Percentiles rank a stretch among this genome's conserved stretches.
Conservation (phyloP, 1,140 invertebrate genomes). For the Apolygus lucorum region DNA sequence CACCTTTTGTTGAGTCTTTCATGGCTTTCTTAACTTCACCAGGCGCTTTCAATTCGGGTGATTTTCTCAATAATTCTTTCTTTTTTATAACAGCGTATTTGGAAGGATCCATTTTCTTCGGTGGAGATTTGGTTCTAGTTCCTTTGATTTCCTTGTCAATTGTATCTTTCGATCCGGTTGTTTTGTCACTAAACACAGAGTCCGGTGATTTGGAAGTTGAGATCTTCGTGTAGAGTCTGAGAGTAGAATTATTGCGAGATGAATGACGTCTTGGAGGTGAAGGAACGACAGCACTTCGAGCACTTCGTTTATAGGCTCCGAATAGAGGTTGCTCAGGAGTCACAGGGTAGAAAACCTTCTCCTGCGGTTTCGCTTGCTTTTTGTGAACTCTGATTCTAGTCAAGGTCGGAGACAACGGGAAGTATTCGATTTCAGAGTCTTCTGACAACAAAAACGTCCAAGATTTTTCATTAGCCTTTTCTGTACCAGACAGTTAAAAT, state of each 20-base stretch:
- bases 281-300: conserved; percentile 42
- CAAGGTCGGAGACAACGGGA: conserved; percentile 66
- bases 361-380: conserved; percentile 39
- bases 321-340: conserved; percentile 40
- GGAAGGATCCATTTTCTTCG: neutral
- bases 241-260: conserved; percentile 59
- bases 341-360: conserved; percentile 52
- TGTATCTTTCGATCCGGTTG: neutral
- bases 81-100: conserved; percentile 3
- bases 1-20: conserved; percentile 39
- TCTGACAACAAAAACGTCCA: conserved; percentile 31
- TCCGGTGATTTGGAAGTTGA: neutral
- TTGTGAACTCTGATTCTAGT: conserved; percentile 69
- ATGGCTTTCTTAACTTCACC: conserved; percentile 50
- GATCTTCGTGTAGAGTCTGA: conserved; percentile 44
- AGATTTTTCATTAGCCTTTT: conserved; percentile 11
- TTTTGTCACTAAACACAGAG: neutral
- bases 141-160: conserved; percentile 8
- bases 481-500: neutral
- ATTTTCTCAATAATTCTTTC: conserved; percentile 38
- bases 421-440: conserved; percentile 60
- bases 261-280: conserved; percentile 62
- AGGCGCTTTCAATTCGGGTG: conserved; percentile 48
- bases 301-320: conserved; percentile 43
- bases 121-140: neutral